Evolutionary conservation across 2,113 vertebrate species (phyloP).

Genomic region (Rhynchomys soricoides): DNA sequence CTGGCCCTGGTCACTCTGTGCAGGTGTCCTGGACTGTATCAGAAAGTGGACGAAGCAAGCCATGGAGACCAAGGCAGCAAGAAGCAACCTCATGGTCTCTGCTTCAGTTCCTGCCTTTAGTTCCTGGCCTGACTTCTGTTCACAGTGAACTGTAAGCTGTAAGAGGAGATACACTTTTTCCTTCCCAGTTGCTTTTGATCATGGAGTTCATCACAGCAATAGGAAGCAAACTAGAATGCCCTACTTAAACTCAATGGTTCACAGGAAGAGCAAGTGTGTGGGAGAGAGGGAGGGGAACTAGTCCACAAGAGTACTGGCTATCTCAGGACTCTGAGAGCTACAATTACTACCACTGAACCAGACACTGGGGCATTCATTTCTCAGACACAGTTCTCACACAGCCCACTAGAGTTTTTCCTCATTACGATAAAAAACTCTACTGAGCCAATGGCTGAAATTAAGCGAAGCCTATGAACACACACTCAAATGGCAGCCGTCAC

Average conservation of each 20-base stretch:
- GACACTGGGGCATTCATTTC: no score
- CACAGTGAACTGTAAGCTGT: neutral
- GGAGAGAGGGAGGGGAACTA: neutral
- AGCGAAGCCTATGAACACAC: neutral
- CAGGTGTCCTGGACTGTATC: neutral
- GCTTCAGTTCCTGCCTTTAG: neutral
- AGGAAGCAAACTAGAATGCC: neutral
- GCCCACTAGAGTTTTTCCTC: neutral
- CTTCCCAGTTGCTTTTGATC: neutral
- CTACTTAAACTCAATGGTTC: neutral
- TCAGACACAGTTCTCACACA: neutral
- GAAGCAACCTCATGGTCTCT: neutral
- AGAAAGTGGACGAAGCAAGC: neutral
- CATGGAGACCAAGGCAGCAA: neutral
- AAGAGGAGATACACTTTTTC: neutral
- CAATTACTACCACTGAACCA: neutral
- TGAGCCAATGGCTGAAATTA: neutral
- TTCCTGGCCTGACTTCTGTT: neutral
- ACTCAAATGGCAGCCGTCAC: neutral
- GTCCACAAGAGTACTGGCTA: neutral
- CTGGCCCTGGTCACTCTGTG: neutral
- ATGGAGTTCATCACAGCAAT: neutral
- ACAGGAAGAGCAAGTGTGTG: neutral
- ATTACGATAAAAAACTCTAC: neutral
- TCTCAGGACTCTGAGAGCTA: neutral